Base-by-base conservation (phyloP, 1,140 invertebrate species). In the Phenacoccus solenopsis region DNA sequence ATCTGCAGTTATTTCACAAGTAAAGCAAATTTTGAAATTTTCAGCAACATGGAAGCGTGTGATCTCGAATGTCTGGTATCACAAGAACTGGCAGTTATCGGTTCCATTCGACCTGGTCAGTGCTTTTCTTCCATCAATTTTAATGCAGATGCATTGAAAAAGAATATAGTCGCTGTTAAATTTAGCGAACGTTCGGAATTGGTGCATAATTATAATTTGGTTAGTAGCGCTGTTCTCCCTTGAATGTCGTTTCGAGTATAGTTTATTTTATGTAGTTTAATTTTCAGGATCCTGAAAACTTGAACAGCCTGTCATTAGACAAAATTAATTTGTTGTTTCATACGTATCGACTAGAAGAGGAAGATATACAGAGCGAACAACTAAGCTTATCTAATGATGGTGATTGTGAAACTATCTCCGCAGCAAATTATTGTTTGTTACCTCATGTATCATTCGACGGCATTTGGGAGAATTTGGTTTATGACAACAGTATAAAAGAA, bases 391-490 rank as follows among this genome's bases (percentile, higher is more conserved):
- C 38, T 16, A 49, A n/a, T n/a, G 59, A 64, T 64, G 59, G 59
- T 22, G 59, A 64, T 25, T 1, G 20, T 25, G 59, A 64, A 64
- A 64, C 59, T 3, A 27, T 64, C 9, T 64, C 59, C 2, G 59
- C 59, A 1, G 59, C 59, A 10, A 64, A 64, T 64, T 64, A 64
- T 22, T 91, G 90, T 84, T 78, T 91, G 20, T 80, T 98, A 56
- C 96, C 96, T 7, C 81, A 87, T 35, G 73, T 80, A 71, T 87
- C 93, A 73, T 91, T 97, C 75, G 80, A 90, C 75, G 89, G 88
- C 10, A 76, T 96, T 0, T 98, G 96, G 96, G 94, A 98, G 73
- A 93, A 84, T 78, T 82, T 99, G 0, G 84, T 96, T 64, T 98
- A 90, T 79, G 93, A 98, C 74, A 79, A 83, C 3, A 82, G 87